Evolutionary conservation across 2,797 vertebrate species (phyloP).

Genomic region (Protosalanx chinensis): DNA sequence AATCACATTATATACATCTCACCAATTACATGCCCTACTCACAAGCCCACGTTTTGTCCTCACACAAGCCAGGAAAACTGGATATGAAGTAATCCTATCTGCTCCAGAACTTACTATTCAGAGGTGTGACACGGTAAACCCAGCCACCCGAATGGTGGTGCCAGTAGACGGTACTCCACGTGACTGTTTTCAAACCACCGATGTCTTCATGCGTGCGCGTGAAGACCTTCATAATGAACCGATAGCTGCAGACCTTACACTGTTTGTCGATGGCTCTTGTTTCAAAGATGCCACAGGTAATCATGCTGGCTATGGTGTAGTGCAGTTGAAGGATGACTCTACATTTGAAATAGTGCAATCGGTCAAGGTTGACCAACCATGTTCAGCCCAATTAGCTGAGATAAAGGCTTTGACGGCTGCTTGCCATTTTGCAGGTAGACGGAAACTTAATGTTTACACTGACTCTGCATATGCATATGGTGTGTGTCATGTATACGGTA

Average conservation of each 20-base stretch:
- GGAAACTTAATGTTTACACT: neutral
- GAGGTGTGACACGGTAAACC: neutral
- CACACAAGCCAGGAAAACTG: neutral
- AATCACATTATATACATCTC: no score
- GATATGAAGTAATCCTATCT: neutral
- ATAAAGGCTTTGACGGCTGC: neutral
- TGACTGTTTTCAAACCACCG: neutral
- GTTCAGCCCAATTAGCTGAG: conserved; percentile 8
- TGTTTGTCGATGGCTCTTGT: neutral
- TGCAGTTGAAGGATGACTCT: neutral
- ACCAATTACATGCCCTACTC: no score
- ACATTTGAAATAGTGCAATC: no score
- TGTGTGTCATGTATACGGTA: neutral
- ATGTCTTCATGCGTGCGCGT: neutral
- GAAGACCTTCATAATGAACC: neutral
- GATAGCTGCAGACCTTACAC: neutral
- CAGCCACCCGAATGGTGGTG: neutral
- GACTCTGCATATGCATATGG: conserved; percentile 1
- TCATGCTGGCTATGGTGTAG: conserved; percentile 2
- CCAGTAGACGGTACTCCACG: neutral
- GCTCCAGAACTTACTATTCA: neutral
- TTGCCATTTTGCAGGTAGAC: neutral
- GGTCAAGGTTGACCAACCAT: neutral
- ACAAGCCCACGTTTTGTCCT: no score
- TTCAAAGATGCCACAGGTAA: neutral